A percentile compares a stretch with the other conserved stretches of the same genome.
Evolutionary conservation across 2,888 invertebrate species (phyloP).

Genomic region (Eristalis arbustorum): DNA sequence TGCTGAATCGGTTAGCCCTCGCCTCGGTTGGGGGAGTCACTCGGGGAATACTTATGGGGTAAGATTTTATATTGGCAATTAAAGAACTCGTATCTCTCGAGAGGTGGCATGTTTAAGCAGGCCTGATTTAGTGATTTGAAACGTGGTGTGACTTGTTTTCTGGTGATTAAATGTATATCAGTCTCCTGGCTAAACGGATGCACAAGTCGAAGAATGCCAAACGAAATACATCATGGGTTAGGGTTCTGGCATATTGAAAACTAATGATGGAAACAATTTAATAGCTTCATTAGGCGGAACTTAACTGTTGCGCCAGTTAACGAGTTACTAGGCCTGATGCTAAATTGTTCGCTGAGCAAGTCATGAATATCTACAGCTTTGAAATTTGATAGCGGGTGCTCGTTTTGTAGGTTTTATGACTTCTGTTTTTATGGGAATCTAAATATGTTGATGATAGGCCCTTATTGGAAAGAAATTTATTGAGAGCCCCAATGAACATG

Average conservation of each 20-base stretch:
- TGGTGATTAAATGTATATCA: slow-evolving; percentile 2
- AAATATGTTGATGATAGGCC: background rate
- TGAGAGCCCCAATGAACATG: too few species aligned
- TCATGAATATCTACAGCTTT: background rate
- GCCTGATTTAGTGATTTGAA: slow-evolving; percentile 6
- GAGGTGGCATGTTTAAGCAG: slow-evolving; percentile 14
- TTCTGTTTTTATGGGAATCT: background rate
- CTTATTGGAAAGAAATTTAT: too few species aligned
- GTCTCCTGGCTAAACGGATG: background rate
- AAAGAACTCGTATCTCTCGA: slow-evolving; percentile 10
- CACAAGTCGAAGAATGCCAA: background rate
- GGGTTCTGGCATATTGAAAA: background rate
- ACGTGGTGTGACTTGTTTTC: slow-evolving; percentile 1
- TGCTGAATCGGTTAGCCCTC: slow-evolving; percentile 3
- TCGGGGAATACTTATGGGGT: slow-evolving; percentile 5
- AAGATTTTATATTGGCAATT: slow-evolving; percentile 19
- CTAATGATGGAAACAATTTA: background rate
- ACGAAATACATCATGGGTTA: background rate
- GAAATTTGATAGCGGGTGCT: background rate
- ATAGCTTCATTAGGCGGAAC: background rate
- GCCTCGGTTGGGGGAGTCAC: background rate
- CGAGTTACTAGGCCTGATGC: background rate
- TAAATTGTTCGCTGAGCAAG: background rate
- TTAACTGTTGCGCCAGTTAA: background rate
- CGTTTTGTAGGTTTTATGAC: background rate